Percentiles rank a stretch among this genome's conserved stretches.
Conservation (phyloP, 2,797 vertebrate genomes). For the Dicrostonyx torquatus region DNA sequence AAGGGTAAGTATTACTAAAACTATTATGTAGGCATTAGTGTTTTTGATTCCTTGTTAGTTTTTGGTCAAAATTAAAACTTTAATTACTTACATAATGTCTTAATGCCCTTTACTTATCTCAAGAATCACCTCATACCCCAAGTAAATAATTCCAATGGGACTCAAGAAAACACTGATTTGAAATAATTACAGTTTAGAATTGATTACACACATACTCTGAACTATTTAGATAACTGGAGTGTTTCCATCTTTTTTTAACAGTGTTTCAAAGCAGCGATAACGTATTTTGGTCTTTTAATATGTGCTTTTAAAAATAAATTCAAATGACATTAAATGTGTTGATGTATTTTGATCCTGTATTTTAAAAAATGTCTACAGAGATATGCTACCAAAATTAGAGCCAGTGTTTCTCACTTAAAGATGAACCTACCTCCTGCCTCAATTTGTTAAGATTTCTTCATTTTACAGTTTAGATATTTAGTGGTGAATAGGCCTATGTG, state of each 20-base stretch:
- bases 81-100: conserved; percentile 37
- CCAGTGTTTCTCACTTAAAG: conserved; percentile 63
- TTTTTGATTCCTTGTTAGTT: conserved; percentile 16
- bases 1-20: conserved; percentile 38
- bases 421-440: conserved; percentile 33
- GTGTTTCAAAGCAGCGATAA: conserved; percentile 48
- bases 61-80: conserved; percentile 68
- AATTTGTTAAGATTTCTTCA: conserved; percentile 15
- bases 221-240: conserved; percentile 66
- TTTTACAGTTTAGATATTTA: conserved; percentile 11
- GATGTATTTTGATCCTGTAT: conserved; percentile 65
- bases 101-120: conserved; percentile 24
- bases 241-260: conserved; percentile 58
- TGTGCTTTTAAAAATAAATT: conserved; percentile 72
- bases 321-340: conserved; percentile 59
- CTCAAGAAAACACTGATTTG: conserved; percentile 57
- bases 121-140: conserved; percentile 54
- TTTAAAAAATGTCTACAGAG: conserved; percentile 69
- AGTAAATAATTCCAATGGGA: conserved; percentile 52
- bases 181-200: conserved; percentile 65
- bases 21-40: conserved; percentile 42
- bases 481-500: neutral
- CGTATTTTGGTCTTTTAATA: conserved; percentile 32
- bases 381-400: conserved; percentile 66
- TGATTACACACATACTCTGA: conserved; percentile 46